Percentiles rank a stretch among this genome's conserved stretches.
Conservation (phyloP, 1,140 invertebrate species). For the Delia radicum region DNA sequence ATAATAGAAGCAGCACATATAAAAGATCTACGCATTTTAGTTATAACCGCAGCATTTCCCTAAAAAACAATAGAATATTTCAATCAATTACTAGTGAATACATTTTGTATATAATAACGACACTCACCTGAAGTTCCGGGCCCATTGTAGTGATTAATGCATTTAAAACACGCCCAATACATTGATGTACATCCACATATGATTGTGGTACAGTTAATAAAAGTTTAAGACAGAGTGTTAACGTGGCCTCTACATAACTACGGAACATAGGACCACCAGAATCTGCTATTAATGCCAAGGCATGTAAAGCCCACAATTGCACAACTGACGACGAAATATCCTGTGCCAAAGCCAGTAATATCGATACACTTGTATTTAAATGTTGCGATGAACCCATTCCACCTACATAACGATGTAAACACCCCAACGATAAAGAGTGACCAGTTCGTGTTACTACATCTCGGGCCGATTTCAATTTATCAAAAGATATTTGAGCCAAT, state of each 20-base stretch:
- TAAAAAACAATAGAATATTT: background rate
- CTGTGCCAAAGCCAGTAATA: constrained; percentile 90
- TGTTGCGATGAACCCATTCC: constrained; percentile 91
- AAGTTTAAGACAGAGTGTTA: constrained; percentile 86
- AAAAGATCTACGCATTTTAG: constrained; percentile 75
- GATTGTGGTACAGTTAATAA: constrained; percentile 86
- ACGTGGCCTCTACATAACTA: constrained; percentile 91
- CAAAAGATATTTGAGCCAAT: constrained; percentile 88
- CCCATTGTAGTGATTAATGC: constrained; percentile 97
- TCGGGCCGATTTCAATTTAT: constrained; percentile 81
- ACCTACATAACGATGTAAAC: constrained; percentile 86
- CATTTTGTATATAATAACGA: background rate
- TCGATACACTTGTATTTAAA: constrained; percentile 90
- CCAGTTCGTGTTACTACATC: constrained; percentile 89
- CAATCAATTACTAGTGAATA: background rate
- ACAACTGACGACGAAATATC: constrained; percentile 64
- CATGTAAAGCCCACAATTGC: constrained; percentile 94
- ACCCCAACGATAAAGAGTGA: constrained; percentile 89
- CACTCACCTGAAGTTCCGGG: constrained; percentile 81
- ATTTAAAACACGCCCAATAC: constrained; percentile 89
- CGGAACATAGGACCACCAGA: constrained; percentile 98
- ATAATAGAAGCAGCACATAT: constrained; percentile 89
- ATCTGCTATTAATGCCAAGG: constrained; percentile 92
- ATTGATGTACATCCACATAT: constrained; percentile 90
- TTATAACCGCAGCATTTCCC: constrained; percentile 70